Percentiles rank a stretch among this genome's conserved stretches.
Evolutionary conservation across 2,113 vertebrate genomes (phyloP).

Genomic region (Camelus dromedarius): DNA sequence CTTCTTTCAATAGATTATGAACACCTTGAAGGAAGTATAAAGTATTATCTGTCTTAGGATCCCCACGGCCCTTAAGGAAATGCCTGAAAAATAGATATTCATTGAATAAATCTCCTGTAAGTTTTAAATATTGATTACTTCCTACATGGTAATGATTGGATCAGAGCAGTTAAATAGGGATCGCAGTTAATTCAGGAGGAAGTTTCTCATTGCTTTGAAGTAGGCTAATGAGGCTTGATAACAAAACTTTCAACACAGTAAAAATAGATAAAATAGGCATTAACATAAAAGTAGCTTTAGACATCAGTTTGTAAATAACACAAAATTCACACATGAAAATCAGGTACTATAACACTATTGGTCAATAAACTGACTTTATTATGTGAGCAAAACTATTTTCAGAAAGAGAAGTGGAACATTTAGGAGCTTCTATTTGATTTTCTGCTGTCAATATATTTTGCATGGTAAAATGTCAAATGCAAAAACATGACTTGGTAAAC

Average conservation of each 20-base stretch:
- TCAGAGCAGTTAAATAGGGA: not conserved
- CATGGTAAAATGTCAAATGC: not conserved
- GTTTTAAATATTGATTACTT: not conserved
- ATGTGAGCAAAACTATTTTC: not conserved
- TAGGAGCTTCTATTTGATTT: not conserved
- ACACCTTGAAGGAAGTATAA: not conserved
- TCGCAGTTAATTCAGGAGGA: not conserved
- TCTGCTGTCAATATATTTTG: not conserved
- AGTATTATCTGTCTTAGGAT: not conserved
- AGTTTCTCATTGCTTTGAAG: constrained; percentile 17
- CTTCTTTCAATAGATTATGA: not conserved
- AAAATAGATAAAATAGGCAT: not conserved
- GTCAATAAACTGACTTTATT: not conserved
- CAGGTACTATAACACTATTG: not conserved
- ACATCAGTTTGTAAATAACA: not conserved
- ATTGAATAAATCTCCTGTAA: not conserved
- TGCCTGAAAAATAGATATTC: not conserved
- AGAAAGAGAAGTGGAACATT: not conserved
- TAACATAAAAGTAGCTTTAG: not conserved
- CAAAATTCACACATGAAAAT: not conserved
- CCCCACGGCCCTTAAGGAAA: not conserved
- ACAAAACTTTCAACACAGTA: not conserved
- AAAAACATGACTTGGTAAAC: not conserved
- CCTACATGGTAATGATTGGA: not conserved
- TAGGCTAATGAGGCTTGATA: not conserved